phyloP scores from a whole-genome alignment of 2,888 invertebrate genomes.

The Chrysomela aeneicollis region DNA sequence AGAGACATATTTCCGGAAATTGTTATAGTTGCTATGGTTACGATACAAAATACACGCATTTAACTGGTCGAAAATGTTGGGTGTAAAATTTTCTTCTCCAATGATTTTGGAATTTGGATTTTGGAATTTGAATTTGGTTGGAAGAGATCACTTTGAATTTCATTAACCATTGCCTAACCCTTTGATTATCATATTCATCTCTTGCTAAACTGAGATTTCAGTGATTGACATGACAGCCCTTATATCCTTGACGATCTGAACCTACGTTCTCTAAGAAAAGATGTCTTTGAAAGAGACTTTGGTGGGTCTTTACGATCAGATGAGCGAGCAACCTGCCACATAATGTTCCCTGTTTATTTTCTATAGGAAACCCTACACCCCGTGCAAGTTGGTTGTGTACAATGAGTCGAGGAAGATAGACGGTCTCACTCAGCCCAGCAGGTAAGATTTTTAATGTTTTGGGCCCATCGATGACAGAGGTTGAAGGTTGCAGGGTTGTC shows the following conservation, averaged over 20 bases:
- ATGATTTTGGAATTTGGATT: too few species aligned
- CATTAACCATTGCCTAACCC: too few species aligned
- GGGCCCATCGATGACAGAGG: neutral
- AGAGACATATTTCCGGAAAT: too few species aligned
- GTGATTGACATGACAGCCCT: neutral
- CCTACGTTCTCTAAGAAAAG: neutral
- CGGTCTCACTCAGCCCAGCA: neutral
- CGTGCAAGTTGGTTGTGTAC: neutral
- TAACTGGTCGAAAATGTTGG: too few species aligned
- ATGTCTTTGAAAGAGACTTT: neutral
- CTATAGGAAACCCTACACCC: constrained; percentile 31
- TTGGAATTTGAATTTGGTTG: too few species aligned
- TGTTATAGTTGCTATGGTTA: too few species aligned
- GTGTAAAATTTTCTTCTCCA: too few species aligned
- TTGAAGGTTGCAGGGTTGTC: neutral
- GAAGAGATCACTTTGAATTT: too few species aligned
- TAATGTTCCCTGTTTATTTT: constrained; percentile 30
- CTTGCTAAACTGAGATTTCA: neutral
- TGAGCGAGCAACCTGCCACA: constrained; percentile 28
- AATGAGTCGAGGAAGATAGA: neutral
- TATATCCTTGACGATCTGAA: neutral
- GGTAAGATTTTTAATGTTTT: neutral
- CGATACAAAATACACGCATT: too few species aligned
- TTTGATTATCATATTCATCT: too few species aligned
- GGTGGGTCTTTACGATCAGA: constrained; percentile 12